Percentiles rank a stretch among this genome's conserved stretches.
Evolutionary conservation across 2,113 vertebrate species (phyloP).

Genomic region (Potamarius usumacintae): DNA sequence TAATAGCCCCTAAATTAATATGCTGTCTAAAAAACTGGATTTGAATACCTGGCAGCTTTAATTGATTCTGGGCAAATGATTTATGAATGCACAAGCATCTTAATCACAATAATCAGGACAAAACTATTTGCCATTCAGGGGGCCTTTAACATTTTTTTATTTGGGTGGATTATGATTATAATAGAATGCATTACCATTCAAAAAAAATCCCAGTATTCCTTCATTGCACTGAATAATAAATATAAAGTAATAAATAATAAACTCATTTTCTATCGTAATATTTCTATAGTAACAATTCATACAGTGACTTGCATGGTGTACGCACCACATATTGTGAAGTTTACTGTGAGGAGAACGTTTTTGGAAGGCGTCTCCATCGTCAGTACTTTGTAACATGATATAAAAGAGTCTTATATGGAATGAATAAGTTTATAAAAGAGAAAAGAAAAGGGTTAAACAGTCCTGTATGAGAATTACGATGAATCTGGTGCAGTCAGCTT

Average conservation of each 20-base stretch:
- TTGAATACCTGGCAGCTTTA: not conserved
- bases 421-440: not conserved
- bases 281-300: not conserved
- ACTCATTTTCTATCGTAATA: too few relatives aligned
- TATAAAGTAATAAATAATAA: not conserved
- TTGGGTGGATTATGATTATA: conserved; percentile 7
- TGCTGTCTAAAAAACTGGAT: not conserved
- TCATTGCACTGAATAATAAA: not conserved
- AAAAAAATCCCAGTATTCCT: not conserved
- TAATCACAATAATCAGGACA: conserved; percentile 18
- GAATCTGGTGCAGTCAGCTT: not conserved
- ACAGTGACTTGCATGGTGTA: not conserved
- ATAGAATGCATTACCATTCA: not conserved
- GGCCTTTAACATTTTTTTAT: not conserved
- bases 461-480: not conserved
- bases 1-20: not conserved
- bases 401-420: not conserved
- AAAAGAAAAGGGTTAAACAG: not conserved
- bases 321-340: too few relatives aligned
- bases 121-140: conserved; percentile 24
- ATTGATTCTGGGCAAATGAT: not conserved
- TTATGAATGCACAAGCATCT: not conserved
- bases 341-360: not conserved
- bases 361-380: not conserved
- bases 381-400: not conserved